Evolutionary conservation across 2,113 vertebrate species (phyloP).

Genomic region (Cynopterus brachyotis): DNA sequence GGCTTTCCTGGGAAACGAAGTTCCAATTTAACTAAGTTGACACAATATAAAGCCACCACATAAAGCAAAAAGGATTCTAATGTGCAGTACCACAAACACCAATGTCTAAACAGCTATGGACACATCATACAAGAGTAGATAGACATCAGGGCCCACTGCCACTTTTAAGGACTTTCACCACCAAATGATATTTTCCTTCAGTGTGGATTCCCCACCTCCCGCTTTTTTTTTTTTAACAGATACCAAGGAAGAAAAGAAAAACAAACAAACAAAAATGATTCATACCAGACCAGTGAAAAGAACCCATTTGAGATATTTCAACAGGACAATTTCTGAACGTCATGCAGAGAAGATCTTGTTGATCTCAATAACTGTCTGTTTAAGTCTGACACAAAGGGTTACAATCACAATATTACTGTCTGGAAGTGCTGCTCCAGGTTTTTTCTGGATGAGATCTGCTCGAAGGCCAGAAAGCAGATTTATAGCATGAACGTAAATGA

Average conservation of each 20-base stretch:
- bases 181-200: background rate
- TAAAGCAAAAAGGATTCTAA: background rate
- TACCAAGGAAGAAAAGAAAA: background rate
- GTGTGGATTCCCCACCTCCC: background rate
- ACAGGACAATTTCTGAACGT: constrained; percentile 76
- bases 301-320: constrained; percentile 71
- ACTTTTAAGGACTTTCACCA: background rate
- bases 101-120: fast-evolving
- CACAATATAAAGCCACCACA: background rate
- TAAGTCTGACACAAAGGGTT: constrained; percentile 81
- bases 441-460: constrained; percentile 84
- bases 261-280: background rate
- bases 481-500: constrained; percentile 82
- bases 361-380: constrained; percentile 82
- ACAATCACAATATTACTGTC: constrained; percentile 83
- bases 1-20: background rate
- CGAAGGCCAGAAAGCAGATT: constrained; percentile 82
- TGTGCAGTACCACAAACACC: background rate
- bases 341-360: constrained; percentile 77
- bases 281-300: constrained; percentile 58
- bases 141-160: background rate
- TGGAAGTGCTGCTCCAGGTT: constrained; percentile 81
- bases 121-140: background rate
- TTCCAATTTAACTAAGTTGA: background rate
- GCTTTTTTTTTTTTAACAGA: background rate